Percentiles rank a stretch among this genome's conserved stretches.
These are phyloP conservation scores for Solenodon paradoxus DNA, from an alignment of 2,113 vertebrate genomes.

Conservation along the genomic window DNA sequence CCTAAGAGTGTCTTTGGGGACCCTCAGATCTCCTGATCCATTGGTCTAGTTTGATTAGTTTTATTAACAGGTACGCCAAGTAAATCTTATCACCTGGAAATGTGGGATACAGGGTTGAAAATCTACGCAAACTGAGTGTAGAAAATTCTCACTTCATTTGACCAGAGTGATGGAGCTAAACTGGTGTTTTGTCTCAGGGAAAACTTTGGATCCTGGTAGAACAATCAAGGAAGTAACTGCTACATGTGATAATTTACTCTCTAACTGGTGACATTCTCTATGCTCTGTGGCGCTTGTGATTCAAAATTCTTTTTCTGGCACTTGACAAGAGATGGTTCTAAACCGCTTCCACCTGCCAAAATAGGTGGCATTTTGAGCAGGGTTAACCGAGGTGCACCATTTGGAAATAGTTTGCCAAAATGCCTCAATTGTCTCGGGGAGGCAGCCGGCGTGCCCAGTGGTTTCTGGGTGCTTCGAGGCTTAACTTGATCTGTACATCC, in stretches of 20 bases:
- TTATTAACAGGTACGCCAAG: neutral
- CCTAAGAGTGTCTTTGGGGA: neutral
- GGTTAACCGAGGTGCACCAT: constrained; percentile 81
- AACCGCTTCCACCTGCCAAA: constrained; percentile 82
- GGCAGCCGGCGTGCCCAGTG: constrained; percentile 70
- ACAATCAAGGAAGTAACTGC: constrained; percentile 17
- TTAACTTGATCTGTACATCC: constrained; percentile 80
- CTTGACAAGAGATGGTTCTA: constrained; percentile 66
- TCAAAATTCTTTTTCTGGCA: constrained; percentile 65
- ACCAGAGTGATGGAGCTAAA: neutral
- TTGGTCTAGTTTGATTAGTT: neutral
- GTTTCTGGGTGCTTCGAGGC: constrained; percentile 73
- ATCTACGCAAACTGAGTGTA: neutral
- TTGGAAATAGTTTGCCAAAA: constrained; percentile 84
- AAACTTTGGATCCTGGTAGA: neutral
- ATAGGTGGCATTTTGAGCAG: constrained; percentile 75
- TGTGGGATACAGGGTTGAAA: neutral
- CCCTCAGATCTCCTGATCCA: accelerated
- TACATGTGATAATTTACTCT: constrained; percentile 61
- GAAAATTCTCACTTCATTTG: neutral
- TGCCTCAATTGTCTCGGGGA: constrained; percentile 73
- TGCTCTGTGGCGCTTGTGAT: constrained; percentile 45
- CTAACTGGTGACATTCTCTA: constrained; percentile 31
- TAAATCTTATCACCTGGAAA: neutral
- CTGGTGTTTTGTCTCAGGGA: neutral